Evolutionary conservation across 2,113 vertebrate species (phyloP).

Genomic region (Otolemur garnettii): DNA sequence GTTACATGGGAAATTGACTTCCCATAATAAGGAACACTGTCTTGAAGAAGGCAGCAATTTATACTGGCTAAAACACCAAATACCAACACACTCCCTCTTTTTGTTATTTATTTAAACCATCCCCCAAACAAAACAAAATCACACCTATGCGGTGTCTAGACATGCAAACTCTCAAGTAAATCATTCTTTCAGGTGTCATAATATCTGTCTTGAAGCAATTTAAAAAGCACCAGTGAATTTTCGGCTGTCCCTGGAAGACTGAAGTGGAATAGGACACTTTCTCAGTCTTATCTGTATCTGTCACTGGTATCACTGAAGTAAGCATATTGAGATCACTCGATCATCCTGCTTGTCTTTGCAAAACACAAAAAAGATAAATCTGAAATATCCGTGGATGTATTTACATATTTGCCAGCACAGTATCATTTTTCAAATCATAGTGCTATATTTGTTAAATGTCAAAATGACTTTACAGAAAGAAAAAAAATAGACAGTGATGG

Average conservation of each 20-base stretch:
- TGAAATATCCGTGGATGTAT: not conserved
- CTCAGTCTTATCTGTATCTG: not conserved
- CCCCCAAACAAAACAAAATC: not conserved
- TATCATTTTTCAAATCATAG: slow-evolving; percentile 26
- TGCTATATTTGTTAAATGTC: slow-evolving; percentile 7
- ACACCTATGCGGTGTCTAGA: slow-evolving; percentile 44
- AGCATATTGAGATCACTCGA: not conserved
- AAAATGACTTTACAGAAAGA: slow-evolving; percentile 27
- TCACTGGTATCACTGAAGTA: not conserved
- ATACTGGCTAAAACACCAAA: slow-evolving; percentile 67
- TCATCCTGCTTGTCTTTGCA: not conserved
- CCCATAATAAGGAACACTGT: slow-evolving; percentile 56
- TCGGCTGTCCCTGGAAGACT: not conserved
- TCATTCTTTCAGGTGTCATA: not conserved
- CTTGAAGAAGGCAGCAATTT: slow-evolving; percentile 58
- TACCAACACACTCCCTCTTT: slow-evolving; percentile 33
- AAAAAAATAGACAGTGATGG: not conserved
- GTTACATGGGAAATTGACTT: slow-evolving; percentile 72
- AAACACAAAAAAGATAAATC: slow-evolving; percentile 3
- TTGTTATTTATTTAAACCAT: slow-evolving; percentile 28
- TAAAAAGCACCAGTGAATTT: not conserved
- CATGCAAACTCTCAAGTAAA: not conserved
- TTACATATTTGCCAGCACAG: not conserved
- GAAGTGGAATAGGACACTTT: not conserved
- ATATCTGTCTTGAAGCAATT: not conserved